A percentile compares a stretch with the other conserved stretches of the same genome.
Evolutionary conservation across 2,797 vertebrate genomes (phyloP).

Genomic region (Hozukius guyotensis): DNA sequence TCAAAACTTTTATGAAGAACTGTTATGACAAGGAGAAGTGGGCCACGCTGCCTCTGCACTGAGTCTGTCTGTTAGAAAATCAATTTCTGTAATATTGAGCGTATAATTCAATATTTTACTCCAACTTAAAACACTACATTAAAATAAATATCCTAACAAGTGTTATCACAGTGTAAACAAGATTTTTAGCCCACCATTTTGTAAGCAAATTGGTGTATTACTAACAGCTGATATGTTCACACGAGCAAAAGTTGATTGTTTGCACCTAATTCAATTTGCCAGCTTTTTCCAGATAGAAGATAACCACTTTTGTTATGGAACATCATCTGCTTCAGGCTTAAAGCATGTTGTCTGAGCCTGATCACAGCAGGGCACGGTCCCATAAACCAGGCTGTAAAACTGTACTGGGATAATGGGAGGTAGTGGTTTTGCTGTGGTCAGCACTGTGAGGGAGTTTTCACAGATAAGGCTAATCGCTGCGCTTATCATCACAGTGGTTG

Average conservation of each 20-base stretch:
- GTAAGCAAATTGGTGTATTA: neutral
- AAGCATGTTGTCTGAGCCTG: constrained; percentile 48
- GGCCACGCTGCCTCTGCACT: neutral
- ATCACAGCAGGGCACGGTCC: constrained; percentile 61
- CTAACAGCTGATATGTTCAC: constrained; percentile 21
- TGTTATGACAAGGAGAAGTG: constrained; percentile 24
- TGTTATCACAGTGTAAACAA: neutral
- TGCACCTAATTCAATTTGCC: neutral
- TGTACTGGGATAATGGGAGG: constrained; percentile 64
- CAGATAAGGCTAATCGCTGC: constrained; percentile 74
- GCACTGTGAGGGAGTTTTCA: constrained; percentile 69
- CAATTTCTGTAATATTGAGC: neutral
- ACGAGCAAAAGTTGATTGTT: constrained; percentile 21
- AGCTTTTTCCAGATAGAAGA: constrained; percentile 31
- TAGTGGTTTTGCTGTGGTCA: constrained; percentile 75
- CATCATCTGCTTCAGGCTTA: constrained; percentile 46
- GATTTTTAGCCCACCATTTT: neutral
- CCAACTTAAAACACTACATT: neutral
- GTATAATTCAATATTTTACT: neutral
- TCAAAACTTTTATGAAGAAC: constrained; percentile 44
- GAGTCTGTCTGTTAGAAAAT: neutral
- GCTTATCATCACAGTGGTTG: constrained; percentile 71
- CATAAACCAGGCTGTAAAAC: constrained; percentile 72
- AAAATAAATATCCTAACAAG: neutral
- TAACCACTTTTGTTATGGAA: constrained; percentile 36